A percentile compares a stretch with the other conserved stretches of the same genome.
Evolutionary conservation across 2,888 invertebrate species (phyloP).

Genomic region (Drosophila bunnanda): DNA sequence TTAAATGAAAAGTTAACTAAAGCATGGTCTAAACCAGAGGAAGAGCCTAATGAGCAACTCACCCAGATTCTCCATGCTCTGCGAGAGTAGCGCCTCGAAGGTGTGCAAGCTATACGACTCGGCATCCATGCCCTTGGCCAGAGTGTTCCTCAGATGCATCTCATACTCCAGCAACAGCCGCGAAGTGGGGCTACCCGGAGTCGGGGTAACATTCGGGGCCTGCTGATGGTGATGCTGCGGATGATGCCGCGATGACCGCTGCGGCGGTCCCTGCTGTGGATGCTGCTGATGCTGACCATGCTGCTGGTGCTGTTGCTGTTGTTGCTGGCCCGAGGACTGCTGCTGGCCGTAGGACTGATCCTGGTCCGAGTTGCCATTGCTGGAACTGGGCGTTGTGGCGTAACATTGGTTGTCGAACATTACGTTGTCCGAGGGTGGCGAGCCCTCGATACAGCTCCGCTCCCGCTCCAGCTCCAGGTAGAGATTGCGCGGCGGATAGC

Average conservation of each 20-base stretch:
- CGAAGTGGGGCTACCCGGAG: slow-evolving; percentile 93
- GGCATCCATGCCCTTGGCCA: slow-evolving; percentile 97
- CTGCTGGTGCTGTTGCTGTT: slow-evolving; percentile 84
- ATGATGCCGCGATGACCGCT: slow-evolving; percentile 84
- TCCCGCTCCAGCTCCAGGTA: slow-evolving; percentile 93
- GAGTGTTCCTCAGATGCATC: slow-evolving; percentile 95
- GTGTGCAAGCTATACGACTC: slow-evolving; percentile 97
- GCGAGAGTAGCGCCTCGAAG: slow-evolving; percentile 95
- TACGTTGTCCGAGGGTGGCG: slow-evolving; percentile 96
- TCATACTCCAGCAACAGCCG: slow-evolving; percentile 95
- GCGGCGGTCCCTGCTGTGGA: slow-evolving; percentile 74
- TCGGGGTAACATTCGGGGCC: slow-evolving; percentile 90
- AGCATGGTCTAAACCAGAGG: slow-evolving; percentile 3
- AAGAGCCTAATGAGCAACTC: slow-evolving; percentile 48
- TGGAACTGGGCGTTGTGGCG: slow-evolving; percentile 96
- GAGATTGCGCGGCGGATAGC: slow-evolving; percentile 89
- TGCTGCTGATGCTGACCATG: slow-evolving; percentile 82
- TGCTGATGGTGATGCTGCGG: slow-evolving; percentile 87
- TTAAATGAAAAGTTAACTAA: slow-evolving; percentile 34
- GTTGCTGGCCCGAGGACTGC: slow-evolving; percentile 65
- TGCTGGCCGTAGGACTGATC: slow-evolving; percentile 89
- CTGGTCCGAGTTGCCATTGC: slow-evolving; percentile 96
- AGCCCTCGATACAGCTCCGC: slow-evolving; percentile 86
- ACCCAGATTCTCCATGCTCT: slow-evolving; percentile 98
- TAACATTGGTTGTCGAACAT: slow-evolving; percentile 98